Conservation (phyloP, 1,140 invertebrate species). For the Drosophila setifemur region DNA sequence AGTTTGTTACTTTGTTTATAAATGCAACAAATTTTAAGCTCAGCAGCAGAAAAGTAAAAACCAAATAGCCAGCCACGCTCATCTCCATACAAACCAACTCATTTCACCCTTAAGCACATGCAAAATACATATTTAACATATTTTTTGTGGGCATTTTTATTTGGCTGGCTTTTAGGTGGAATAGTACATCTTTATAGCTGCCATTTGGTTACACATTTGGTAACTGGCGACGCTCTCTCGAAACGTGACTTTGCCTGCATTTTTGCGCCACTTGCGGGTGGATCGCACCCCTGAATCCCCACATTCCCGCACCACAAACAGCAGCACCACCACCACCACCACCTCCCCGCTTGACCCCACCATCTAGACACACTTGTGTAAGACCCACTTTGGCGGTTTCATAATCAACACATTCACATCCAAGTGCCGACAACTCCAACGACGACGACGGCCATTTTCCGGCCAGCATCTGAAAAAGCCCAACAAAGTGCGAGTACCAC, state of each 20-base stretch:
- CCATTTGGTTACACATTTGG: slow-evolving; percentile 62
- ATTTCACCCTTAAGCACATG: slow-evolving; percentile 46
- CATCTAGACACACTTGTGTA: slow-evolving; percentile 53
- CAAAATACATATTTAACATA: slow-evolving; percentile 50
- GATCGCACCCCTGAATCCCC: background rate
- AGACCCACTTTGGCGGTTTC: slow-evolving; percentile 58
- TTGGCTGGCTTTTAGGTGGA: slow-evolving; percentile 28
- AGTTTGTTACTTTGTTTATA: too few relatives aligned
- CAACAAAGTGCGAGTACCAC: slow-evolving; percentile 35
- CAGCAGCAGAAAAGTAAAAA: too few relatives aligned
- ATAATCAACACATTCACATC: slow-evolving; percentile 50
- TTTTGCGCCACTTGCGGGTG: slow-evolving; percentile 50
- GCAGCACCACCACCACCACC: background rate
- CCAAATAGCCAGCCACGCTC: background rate
- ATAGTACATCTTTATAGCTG: slow-evolving; percentile 55
- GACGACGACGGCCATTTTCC: slow-evolving; percentile 57
- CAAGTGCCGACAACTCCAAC: slow-evolving; percentile 5
- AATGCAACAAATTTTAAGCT: background rate
- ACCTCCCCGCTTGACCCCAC: background rate
- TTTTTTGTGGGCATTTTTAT: slow-evolving; percentile 50
- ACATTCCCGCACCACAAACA: background rate
- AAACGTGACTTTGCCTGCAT: slow-evolving; percentile 76
- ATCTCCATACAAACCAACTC: slow-evolving; percentile 32
- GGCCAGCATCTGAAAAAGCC: slow-evolving; percentile 49
- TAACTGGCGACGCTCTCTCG: slow-evolving; percentile 37